Base-by-base conservation (phyloP, 2,113 vertebrate genomes). In the Callithrix jacchus region DNA sequence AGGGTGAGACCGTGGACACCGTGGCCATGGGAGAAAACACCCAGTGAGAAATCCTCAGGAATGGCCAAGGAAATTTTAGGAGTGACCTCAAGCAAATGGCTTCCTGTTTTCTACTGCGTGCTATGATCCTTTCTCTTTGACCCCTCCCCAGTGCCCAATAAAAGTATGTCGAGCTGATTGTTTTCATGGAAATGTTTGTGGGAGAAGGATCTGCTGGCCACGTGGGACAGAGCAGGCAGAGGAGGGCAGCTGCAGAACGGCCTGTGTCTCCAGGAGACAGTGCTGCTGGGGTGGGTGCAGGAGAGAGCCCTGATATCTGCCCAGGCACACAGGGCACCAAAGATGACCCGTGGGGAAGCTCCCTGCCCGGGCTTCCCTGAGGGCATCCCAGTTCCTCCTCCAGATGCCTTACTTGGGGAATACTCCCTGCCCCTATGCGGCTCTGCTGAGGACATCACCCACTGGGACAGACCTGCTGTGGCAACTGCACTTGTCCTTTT, bases 141-240 rank as follows among this genome's bases (percentile, higher is more conserved):
- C 25, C 6, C 16, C n/a, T n/a, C 27, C 11, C 27, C 17, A 5
- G 1, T 7, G 8, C 40, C 87, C 70, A 18, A 23, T 0, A 23
- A 56, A 40, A 47, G 13, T 45, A 10, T 16, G 30, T 12, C 49
- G 4, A 18, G 73, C 10, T 45, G 13, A 13, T 6, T 68, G 79
- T 17, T 35, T 47, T 77, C 77, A 47, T 66, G 13, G 17, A 70
- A 52, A 32, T 54, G 49, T 30, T 17, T 40, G n/a, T 10, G 35
- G 25, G 70, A 91, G 35, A 18, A 35, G 47, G 47, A 52, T 32
- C 64, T 56, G 71, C 45, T 76, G 86, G 37, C 47, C 83, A 9
- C 0, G 0, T n/a, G 71, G 73, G 30, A 42, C 3, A 40, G 54
- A 52, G 71, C 8, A 4, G 27, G 35, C 20, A 21, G 64, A n/a